Conservation (phyloP, 1,140 invertebrate genomes). For the Drosophila nebulosa region DNA sequence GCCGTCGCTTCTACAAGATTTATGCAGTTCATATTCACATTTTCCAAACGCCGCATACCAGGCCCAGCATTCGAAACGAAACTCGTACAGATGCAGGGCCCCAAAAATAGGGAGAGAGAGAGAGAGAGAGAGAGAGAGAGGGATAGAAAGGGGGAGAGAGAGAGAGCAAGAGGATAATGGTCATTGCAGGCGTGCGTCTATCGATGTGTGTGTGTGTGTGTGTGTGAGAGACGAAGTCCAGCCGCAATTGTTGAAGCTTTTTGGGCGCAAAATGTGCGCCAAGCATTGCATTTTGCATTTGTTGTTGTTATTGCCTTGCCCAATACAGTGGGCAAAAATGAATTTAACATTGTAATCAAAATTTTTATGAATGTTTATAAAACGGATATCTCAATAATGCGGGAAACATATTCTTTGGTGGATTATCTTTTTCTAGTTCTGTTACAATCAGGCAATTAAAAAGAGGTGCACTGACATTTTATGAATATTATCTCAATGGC, state of each 20-base stretch:
- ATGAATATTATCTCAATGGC: too few relatives aligned
- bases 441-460: too few relatives aligned
- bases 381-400: too few relatives aligned
- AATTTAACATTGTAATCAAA: too few relatives aligned
- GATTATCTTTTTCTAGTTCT: too few relatives aligned
- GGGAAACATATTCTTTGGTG: too few relatives aligned
- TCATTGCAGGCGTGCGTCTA: conserved; percentile 53
- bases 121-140: not conserved
- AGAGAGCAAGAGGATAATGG: conserved; percentile 23
- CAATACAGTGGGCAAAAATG: conserved; percentile 40
- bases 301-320: conserved; percentile 17
- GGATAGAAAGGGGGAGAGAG: not conserved
- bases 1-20: conserved; percentile 74
- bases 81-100: not conserved
- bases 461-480: too few relatives aligned
- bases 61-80: conserved; percentile 69
- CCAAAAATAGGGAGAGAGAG: not conserved
- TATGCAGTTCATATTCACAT: conserved; percentile 81
- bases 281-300: conserved; percentile 62
- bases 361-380: too few relatives aligned
- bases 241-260: conserved; percentile 73
- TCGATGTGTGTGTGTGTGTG: conserved; percentile 16
- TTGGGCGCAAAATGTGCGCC: conserved; percentile 62
- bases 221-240: conserved; percentile 32
- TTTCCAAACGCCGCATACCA: conserved; percentile 80